These are phyloP conservation scores for Ophion slaviceki DNA, from an alignment of 2,888 invertebrate species.

Conservation along the genomic window DNA sequence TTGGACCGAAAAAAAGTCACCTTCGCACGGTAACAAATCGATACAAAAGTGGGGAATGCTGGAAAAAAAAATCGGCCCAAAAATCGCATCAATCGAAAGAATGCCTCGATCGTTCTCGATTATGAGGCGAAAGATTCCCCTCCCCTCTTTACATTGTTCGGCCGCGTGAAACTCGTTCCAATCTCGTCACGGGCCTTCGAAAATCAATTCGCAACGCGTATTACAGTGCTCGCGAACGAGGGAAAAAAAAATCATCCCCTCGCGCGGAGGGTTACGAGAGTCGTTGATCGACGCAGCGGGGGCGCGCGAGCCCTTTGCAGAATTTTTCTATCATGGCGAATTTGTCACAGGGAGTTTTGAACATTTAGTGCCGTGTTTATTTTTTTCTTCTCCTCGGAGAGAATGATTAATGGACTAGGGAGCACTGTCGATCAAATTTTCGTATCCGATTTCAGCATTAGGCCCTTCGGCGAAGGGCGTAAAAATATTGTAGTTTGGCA, in stretches of 20 bases:
- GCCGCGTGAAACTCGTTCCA: constrained; percentile 35
- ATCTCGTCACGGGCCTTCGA: constrained; percentile 55
- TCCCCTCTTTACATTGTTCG: constrained; percentile 1
- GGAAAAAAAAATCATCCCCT: constrained; percentile 29
- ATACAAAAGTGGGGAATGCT: background rate
- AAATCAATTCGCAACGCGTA: constrained; percentile 58
- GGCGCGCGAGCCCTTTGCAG: constrained; percentile 26
- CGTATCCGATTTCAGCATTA: background rate
- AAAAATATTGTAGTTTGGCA: background rate
- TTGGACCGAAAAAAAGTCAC: too few relatives aligned
- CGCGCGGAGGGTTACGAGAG: constrained; percentile 11
- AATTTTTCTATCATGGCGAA: constrained; percentile 51
- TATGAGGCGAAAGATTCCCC: constrained; percentile 6
- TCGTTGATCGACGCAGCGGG: constrained; percentile 10
- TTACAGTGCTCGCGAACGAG: constrained; percentile 1
- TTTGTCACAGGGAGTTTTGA: constrained; percentile 40
- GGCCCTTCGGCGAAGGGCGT: too few relatives aligned
- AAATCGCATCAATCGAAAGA: constrained; percentile 36
- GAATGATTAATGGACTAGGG: background rate
- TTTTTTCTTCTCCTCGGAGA: background rate
- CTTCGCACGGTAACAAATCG: background rate
- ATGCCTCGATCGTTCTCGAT: constrained; percentile 26
- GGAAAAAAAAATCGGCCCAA: background rate
- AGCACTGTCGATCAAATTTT: background rate
- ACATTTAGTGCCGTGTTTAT: constrained; percentile 14